Evolutionary conservation across 2,888 invertebrate species (phyloP), one percentile per base, ranked within the genome.

Genomic region (Eupsilia transversa): DNA sequence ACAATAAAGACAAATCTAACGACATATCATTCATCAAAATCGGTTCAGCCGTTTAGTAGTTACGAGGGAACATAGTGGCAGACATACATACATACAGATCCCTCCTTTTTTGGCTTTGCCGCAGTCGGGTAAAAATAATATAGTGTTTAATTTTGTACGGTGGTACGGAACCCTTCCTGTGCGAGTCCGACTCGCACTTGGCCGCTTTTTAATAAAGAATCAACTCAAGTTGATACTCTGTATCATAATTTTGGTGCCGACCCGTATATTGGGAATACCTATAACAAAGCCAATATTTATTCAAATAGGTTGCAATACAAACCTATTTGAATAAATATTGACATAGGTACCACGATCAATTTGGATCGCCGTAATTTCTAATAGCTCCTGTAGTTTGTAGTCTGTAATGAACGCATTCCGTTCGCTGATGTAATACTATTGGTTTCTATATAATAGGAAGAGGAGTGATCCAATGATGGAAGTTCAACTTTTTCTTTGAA

Each of bases 301-400:
- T 68, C 72, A 77, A 70, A 80, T 79, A 64, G 54, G 54, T 56
- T 80, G 80, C 77, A 71, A 64, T 49, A 68, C 41, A 63, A 66
- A 41, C 76, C 63, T 56, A 68, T 67, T 72, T 59, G 59, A 81
- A 64, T 81, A 71, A 76, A 71, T 67, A 80, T 80, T 72, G 59
- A 49, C 63, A 59, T 56, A 64, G 43, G 33, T 63, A 49, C 20
- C 35, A 6, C 43, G 49, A 65, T 52, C 23, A 65, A 80, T 75
- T 70, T 61, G 70, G 52, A 4, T 46, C 43, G 52, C n/a, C 33
- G 33, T 67, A 57, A 79, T 79, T 64, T 74, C 46, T 64, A 52
- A 54, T 46, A 38, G 56, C 23, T 9, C 17, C 27, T 77, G 33
- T n/a, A 30, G 54, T 56, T 49, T n/a, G 14, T 38, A 38, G 23